A percentile compares a stretch with the other conserved stretches of the same genome.
These are phyloP conservation scores for Spilosoma lubricipeda DNA, from an alignment of 2,888 invertebrate genomes.

Conservation along the genomic window DNA sequence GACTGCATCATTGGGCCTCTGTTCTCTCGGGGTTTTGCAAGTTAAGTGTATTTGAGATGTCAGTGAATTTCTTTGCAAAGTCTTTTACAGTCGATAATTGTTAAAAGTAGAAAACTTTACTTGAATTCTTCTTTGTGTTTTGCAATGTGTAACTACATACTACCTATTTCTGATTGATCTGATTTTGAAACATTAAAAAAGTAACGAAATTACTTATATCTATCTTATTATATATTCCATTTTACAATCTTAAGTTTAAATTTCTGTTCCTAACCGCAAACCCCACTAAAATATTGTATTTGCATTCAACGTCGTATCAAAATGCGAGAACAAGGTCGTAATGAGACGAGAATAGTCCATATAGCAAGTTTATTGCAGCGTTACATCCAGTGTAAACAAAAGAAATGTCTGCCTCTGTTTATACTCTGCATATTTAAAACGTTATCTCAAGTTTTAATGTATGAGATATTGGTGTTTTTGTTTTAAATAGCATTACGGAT, in stretches of 20 bases:
- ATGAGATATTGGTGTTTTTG: neutral
- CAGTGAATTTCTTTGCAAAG: neutral
- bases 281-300: conserved; percentile 19
- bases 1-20: no score
- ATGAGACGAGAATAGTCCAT: conserved; percentile 32
- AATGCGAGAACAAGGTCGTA: conserved; percentile 23
- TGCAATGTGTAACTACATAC: neutral
- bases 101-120: neutral
- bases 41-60: no score
- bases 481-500: neutral
- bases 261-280: neutral
- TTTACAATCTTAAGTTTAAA: neutral
- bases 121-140: neutral
- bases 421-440: conserved; percentile 6
- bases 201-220: neutral
- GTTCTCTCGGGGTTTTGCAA: neutral
- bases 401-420: conserved; percentile 20
- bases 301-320: conserved; percentile 15
- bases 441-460: conserved; percentile 10
- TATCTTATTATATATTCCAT: neutral
- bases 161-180: no score
- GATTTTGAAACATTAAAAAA: neutral
- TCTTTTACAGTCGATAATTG: no score
- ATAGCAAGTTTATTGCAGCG: conserved; percentile 24
- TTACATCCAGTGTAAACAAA: conserved; percentile 32